phyloP scores from a whole-genome alignment of 1,140 invertebrate species.

The Sarcophaga bullata region DNA sequence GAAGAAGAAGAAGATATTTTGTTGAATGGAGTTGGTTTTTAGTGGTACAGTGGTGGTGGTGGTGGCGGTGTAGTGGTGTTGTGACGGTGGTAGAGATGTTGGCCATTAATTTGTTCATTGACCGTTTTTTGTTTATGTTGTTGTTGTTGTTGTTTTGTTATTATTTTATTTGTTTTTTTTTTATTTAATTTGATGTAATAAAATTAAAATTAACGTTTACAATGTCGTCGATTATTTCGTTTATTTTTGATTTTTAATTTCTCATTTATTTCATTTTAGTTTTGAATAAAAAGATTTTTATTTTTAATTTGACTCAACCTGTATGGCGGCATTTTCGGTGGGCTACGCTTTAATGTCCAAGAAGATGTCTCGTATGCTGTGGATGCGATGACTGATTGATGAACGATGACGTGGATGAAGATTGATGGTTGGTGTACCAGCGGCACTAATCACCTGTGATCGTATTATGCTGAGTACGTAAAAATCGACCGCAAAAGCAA shows the following conservation, averaged over 20 bases:
- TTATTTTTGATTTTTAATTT: background rate
- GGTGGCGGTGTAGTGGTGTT: too few species aligned
- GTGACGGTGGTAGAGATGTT: too few species aligned
- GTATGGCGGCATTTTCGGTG: conserved; percentile 28
- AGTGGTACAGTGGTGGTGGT: too few species aligned
- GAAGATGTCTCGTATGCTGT: conserved; percentile 14
- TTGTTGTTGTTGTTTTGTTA: background rate
- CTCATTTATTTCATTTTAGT: too few species aligned
- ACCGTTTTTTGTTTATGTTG: too few species aligned
- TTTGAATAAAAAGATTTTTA: background rate
- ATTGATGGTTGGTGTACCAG: too few species aligned
- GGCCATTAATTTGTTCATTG: too few species aligned
- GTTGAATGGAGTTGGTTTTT: too few species aligned
- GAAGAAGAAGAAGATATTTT: too few species aligned
- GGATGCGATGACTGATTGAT: too few species aligned
- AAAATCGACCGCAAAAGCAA: conserved; percentile 31
- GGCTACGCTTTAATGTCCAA: conserved; percentile 25
- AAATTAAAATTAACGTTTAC: conserved; percentile 31
- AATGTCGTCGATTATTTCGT: conserved; percentile 28
- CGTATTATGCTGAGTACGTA: conserved; percentile 24
- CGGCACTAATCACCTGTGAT: conserved; percentile 22
- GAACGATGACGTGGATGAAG: too few species aligned
- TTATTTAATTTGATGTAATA: conserved; percentile 36
- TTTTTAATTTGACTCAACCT: conserved; percentile 4
- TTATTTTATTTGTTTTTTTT: background rate